Base-by-base conservation (phyloP, 2,113 vertebrate species). In the Tetraodon nigroviridis region DNA sequence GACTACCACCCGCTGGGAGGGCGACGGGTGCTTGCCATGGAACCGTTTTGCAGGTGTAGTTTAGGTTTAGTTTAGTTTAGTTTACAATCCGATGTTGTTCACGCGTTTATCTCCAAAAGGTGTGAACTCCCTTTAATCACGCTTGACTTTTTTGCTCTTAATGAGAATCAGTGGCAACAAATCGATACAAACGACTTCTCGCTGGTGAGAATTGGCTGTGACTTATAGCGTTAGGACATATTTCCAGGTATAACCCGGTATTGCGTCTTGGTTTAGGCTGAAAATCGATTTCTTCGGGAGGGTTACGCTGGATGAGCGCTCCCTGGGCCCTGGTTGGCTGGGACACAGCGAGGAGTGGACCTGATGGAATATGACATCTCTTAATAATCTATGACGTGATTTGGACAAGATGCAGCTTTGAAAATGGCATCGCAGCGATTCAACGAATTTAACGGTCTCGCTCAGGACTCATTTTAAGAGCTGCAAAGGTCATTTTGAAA, bases 101-200 rank as follows among this genome's bases (percentile, higher is more conserved):
- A 11, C 32, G 32, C 32, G 1, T 37, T 37, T 37, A 11, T 37
- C 32, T 37, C 32, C 32, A 37, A 12, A 37, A 37, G 32, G 12
- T 3, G 32, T 37, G 32, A 37, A 37, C 32, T 37, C 32, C 8
- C 32, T 12, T 37, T 37, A 37, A 73, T 71, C 18, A 47, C 40
- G 47, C 54, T 75, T 84, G 85, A 85, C 84, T 79, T 84, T 71
- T 80, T 62, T 69, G 72, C 58, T 64, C 7, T 45, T 81, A 66
- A 51, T 63, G 54, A 66, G 63, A 71, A 77, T 62, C 42, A 52
- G 58, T 76, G 81, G 64, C 82, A 87, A 71, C 64, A 71, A 74
- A 85, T 87, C 82, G 62, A 79, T 86, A 67, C 14, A 54, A 66
- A 72, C 82, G 81, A 86, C 67, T 80, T 73, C 69, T 61, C 42